Evolutionary conservation across 2,797 vertebrate genomes (phyloP), one percentile per base, ranked within the genome.

Genomic region (Cyprinella venusta): DNA sequence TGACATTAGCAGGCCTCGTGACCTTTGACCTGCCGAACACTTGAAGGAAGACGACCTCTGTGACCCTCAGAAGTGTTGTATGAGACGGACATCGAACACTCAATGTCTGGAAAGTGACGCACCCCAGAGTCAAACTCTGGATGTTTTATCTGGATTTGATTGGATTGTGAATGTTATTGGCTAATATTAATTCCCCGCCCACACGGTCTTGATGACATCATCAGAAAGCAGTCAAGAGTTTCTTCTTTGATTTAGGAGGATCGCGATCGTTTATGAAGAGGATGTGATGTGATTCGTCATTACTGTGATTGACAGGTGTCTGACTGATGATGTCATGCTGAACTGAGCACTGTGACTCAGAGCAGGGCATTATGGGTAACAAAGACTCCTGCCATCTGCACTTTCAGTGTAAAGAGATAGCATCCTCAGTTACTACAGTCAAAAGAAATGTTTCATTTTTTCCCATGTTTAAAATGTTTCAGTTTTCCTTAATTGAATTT

Each of bases 21-120:
- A 91, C 87, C 91, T 92, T 91, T 91, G 89, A 86, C 82, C 85
- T 54, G 18, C 6, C 0, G 76, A 88, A 86, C 68, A 86, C 88
- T 89, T 8, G 50, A 21, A 54, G 21, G 52, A 8, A 8, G 19
- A 9, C 1, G 52, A 54, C 21, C 52, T 0, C 19, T 21, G 52
- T 33, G 4, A 63, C 76, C 88, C 90, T 76, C 59, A 50, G 19
- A 67, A 16, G 15, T 18, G 61, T 54, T 54, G 0, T 2, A 81
- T 75, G 50, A 84, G 80, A 45, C 71, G 7, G 52, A 54, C 52
- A 1, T 54, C 52, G 8, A 8, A 3, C 18, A 24, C 48, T 61
- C n/a, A 9, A 9, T 2, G 38, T 40, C 38, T 40, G 38, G 8
- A 40, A 8, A 33, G 33, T 33, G 36, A 7, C n/a, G 21, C 12